phyloP scores from a whole-genome alignment of 1,140 invertebrate species.

The Sinella curviseta region DNA sequence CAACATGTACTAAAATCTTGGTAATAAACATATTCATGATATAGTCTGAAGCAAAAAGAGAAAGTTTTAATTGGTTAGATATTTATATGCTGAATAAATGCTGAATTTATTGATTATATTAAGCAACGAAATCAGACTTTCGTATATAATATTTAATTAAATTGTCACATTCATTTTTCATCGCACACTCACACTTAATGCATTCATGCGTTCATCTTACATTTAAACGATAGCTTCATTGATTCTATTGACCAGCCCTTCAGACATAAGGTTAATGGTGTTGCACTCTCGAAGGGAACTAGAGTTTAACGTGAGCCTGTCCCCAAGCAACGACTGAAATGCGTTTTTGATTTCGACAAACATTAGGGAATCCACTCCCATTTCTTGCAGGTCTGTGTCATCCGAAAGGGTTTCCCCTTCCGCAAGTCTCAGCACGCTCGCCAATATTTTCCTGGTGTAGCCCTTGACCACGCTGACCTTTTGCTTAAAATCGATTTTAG shows the following conservation, averaged over 20 bases:
- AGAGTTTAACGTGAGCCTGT: background rate
- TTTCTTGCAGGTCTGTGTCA: slow-evolving; percentile 5
- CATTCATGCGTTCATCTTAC: too few species aligned
- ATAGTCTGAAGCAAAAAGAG: too few species aligned
- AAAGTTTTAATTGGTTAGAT: too few species aligned
- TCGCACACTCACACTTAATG: too few species aligned
- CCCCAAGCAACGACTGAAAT: background rate
- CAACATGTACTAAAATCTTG: too few species aligned
- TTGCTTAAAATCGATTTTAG: background rate
- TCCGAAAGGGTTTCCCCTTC: background rate
- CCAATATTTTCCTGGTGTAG: background rate
- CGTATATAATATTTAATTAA: too few species aligned
- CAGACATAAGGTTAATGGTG: background rate
- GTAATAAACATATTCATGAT: too few species aligned
- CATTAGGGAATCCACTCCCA: slow-evolving; percentile 18
- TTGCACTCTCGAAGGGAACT: background rate
- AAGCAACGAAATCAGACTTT: too few species aligned
- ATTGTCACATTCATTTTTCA: too few species aligned
- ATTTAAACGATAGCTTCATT: too few species aligned
- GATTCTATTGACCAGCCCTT: background rate
- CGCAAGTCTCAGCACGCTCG: background rate
- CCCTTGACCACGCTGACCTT: background rate
- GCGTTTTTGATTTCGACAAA: slow-evolving; percentile 20
- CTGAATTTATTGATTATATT: too few species aligned
- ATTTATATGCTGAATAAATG: too few species aligned